Evolutionary conservation across 2,113 vertebrate species (phyloP).

Genomic region (Sinocyclocheilus maitianheensis): DNA sequence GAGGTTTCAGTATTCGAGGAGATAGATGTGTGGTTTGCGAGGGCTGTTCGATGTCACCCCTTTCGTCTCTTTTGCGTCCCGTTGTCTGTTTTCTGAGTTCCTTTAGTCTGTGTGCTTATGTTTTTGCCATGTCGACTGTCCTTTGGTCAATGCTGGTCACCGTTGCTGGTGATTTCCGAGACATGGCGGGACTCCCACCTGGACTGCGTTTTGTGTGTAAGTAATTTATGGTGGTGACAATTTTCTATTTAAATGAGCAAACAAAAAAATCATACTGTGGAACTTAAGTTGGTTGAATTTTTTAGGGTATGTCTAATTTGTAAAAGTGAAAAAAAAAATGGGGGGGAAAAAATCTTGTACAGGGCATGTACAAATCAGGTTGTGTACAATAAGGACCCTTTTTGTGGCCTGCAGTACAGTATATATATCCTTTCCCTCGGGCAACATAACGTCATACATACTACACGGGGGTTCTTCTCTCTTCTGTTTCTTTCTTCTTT

Average conservation of each 20-base stretch:
- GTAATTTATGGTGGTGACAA: conserved; percentile 87
- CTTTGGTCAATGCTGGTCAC: conserved; percentile 65
- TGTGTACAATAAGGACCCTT: conserved; percentile 84
- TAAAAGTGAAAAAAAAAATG: conserved; percentile 75
- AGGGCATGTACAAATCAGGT: conserved; percentile 84
- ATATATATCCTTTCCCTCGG: conserved; percentile 78
- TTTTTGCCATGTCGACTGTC: conserved; percentile 47
- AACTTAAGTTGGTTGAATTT: conserved; percentile 92
- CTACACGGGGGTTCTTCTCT: conserved; percentile 79
- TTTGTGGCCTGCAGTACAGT: conserved; percentile 72
- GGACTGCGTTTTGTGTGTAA: conserved; percentile 83
- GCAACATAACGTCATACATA: conserved; percentile 85
- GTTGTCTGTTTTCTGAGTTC: conserved; percentile 48
- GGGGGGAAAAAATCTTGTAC: conserved; percentile 78
- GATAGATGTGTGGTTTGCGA: conserved; percentile 56
- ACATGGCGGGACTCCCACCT: conserved; percentile 65
- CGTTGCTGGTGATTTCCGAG: conserved; percentile 50
- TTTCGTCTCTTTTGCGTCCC: conserved; percentile 67
- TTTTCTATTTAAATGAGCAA: conserved; percentile 85
- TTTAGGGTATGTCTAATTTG: conserved; percentile 92
- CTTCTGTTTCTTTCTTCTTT: conserved; percentile 49
- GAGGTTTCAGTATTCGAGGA: conserved; percentile 45
- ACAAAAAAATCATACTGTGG: conserved; percentile 80
- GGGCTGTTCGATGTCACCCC: conserved; percentile 62
- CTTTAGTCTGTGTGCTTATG: conserved; percentile 40